Evolutionary conservation across 2,888 invertebrate species (phyloP), one percentile per base, ranked within the genome.

Genomic region (Ephialtes manifestator): DNA sequence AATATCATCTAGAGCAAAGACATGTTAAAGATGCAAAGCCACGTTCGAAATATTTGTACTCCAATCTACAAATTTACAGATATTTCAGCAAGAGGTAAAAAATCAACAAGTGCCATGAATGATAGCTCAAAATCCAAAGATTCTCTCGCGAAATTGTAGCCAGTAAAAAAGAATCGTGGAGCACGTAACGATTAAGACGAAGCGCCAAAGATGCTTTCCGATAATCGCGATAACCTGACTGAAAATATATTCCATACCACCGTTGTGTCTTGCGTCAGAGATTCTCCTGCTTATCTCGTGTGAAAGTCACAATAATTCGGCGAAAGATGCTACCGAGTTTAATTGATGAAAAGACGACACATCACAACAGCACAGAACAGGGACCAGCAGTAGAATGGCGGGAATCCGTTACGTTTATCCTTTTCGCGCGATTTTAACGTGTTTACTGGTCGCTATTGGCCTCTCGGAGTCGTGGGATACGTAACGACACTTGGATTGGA

Each of bases 381-480:
- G 39, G 48, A 60, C 31, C 20, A 35, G 81, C 74, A 31, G 18
- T 7, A 31, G 77, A 81, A 78, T 85, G 84, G 84, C 84, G 84
- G 84, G 84, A 85, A 84, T 81, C 77, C 81, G 84, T 81, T 81
- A 43, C 63, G 71, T 81, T 77, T 53, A 39, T 74, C 68, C 31
- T 78, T 84, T 84, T 84, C 84, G 84, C 84, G 84, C 81, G 81
- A 84, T 75, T 70, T 84, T 48, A 58, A 43, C 58, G 77, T 84
- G 81, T 74, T 74, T 74, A 81, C 74, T 39, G 43, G 46, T 67
- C 24, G 11, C 46, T 28, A 84, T 84, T 81, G 84, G 35, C 11
- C 2, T 2, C 20, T 0, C 3, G 20, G 20, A 20, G 10, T n/a
- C 0, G 51, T 8, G 20, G 8, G 24, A 13, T 8, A 35, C 39